Evolutionary conservation across 2,888 invertebrate genomes (phyloP), one percentile per base, ranked within the genome.

Genomic region (Erebia aethiops): DNA sequence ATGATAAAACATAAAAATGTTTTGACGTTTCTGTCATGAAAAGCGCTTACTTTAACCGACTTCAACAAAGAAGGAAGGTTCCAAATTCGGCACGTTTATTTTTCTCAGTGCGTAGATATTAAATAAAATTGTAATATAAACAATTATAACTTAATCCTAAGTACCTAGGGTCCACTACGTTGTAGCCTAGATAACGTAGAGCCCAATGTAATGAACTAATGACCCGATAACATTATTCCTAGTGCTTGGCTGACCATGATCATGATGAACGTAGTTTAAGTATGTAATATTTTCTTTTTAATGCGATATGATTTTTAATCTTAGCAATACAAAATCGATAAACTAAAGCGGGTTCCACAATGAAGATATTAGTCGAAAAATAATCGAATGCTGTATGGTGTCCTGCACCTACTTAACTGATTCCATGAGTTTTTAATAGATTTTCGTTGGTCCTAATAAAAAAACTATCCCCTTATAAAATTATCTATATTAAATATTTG

Each of bases 111-210:
- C 7, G 8, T 46, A 21, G 1, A 16, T 16, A n/a, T 49, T 21
- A 18, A 14, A 18, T 46, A 18, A 16, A 41, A 65, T 35, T 26
- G 49, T 35, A 67, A 67, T 26, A 51, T 65, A 46, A 69, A 67
- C 46, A 65, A 67, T 57, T 70, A 49, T 76, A 76, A 71, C 71
- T 73, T 77, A 78, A 76, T 64, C 75, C 70, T 84, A 85, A 85
- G 81, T 82, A 84, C 77, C 81, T 86, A 85, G 87, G 87, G 87
- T 86, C 87, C 87, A 87, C 83, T 82, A 80, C 80, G 80, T 82
- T 80, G 79, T 85, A 85, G 81, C 76, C 79, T 84, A 82, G 78
- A 76, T 81, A 78, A 81, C 77, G 73, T 82, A 79, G 81, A 77
- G 69, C 71, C 71, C 62, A 71, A 61, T 69, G 57, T 65, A 71